A percentile compares a stretch with the other conserved stretches of the same genome.
These are phyloP conservation scores for Athetis lepigone DNA, from an alignment of 2,888 invertebrate genomes.

Conservation along the genomic window DNA sequence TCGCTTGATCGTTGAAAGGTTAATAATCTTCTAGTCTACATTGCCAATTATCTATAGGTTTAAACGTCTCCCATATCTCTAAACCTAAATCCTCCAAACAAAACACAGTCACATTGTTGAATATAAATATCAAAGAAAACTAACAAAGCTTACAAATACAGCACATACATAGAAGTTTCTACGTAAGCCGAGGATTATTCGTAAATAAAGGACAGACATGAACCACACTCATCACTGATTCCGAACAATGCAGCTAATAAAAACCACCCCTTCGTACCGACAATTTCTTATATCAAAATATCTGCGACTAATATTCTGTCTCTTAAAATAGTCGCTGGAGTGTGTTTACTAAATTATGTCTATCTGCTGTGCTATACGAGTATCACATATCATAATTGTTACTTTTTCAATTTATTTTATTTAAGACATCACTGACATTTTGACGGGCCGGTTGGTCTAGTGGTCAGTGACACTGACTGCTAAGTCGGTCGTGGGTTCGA, in stretches of 20 bases:
- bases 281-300: conserved; percentile 37
- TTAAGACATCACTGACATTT: too few species aligned
- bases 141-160: conserved; percentile 31
- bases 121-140: conserved; percentile 20
- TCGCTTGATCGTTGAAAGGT: too few species aligned
- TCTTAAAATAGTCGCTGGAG: conserved; percentile 11
- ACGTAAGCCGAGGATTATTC: conserved; percentile 40
- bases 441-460: too few species aligned
- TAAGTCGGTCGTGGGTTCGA: too few species aligned
- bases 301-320: conserved; percentile 33
- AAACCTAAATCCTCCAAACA: conserved; percentile 8
- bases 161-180: conserved; percentile 27
- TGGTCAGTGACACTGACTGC: too few species aligned
- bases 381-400: too few species aligned
- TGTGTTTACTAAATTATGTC: conserved; percentile 22
- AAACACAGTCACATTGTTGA: background rate
- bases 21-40: too few species aligned
- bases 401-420: conserved; percentile 3
- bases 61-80: too few species aligned
- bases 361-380: too few species aligned
- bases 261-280: conserved; percentile 36
- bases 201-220: conserved; percentile 60
- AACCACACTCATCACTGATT: conserved; percentile 66
- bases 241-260: conserved; percentile 69
- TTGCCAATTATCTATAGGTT: too few species aligned